Conservation (phyloP, 37 sponge, comb jelly and placozoan species). For the Oopsacas minuta region DNA sequence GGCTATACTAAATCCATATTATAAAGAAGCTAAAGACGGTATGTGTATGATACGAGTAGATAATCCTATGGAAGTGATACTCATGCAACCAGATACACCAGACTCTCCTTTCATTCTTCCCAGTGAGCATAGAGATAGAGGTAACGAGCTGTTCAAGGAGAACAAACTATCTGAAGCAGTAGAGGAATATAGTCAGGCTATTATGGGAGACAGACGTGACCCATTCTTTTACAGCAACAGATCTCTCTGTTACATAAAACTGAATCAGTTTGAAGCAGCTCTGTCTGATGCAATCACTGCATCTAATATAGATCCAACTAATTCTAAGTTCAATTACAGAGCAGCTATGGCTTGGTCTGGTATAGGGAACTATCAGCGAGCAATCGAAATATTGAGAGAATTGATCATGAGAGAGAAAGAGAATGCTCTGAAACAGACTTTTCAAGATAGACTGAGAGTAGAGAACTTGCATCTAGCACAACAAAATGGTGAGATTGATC, state of each 20-base stretch:
- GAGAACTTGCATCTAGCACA: neutral
- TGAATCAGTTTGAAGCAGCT: constrained; percentile 19
- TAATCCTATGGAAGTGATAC: neutral
- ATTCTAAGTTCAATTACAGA: neutral
- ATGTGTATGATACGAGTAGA: neutral
- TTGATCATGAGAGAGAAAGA: neutral
- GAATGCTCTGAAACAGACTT: neutral
- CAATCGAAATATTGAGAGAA: neutral
- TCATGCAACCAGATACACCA: neutral
- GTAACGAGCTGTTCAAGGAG: neutral
- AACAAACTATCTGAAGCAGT: neutral
- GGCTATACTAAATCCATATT: neutral
- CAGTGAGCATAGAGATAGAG: neutral
- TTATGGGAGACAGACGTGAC: neutral
- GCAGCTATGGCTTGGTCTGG: neutral
- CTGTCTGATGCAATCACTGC: constrained; percentile 27
- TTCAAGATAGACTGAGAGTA: neutral
- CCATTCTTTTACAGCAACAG: constrained; percentile 30
- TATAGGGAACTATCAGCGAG: neutral
- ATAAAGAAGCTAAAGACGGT: neutral
- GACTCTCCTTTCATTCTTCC: neutral
- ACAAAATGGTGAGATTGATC: neutral
- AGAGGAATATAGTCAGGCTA: neutral
- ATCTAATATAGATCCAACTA: constrained; percentile 20
- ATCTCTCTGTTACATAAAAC: constrained; percentile 20